Base-by-base conservation (phyloP, 2,888 invertebrate genomes). In the Eupithecia inturbata region DNA sequence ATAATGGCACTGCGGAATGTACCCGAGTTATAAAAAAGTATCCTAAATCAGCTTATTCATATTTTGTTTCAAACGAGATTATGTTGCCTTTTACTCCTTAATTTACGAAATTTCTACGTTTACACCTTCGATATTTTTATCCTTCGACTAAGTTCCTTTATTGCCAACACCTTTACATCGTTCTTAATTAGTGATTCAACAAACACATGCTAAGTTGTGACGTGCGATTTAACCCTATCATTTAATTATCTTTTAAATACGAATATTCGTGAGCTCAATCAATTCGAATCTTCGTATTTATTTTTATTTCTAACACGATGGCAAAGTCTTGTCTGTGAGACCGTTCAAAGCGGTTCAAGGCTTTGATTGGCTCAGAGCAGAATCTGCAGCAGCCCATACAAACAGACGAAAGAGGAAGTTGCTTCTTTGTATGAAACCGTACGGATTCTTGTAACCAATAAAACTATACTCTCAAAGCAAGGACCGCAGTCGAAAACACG, bases 161-260 rank as follows among this genome's bases (percentile, higher is more conserved):
- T 93, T 92, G 92, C 92, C 92, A 91, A 91, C 89, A 87, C 78
- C 88, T 91, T 82, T 77, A 81, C 80, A 81, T 78, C 83, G 81
- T 85, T 81, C 80, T 79, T 82, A 85, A 84, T 82, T 85, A 84
- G 89, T 91, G 94, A 92, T 88, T 84, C 90, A 84, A 89, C 92
- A 88, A 92, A 92, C 90, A 93, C 83, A 82, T 91, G 90, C 91
- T 93, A 94, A 93, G 92, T 94, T 94, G 94, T 94, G 93, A 93
- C 91, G 85, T 91, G 92, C 93, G 90, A 92, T 90, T 71, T 84
- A 86, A 88, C 91, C 92, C 92, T 92, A 93, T 90, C 84, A 85
- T 80, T 83, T 86, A 86, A 86, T 81, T 86, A 81, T 84, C 60
- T 90, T 88, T 70, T 67, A 92, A 94, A 93, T 90, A 89, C 85